A percentile compares a stretch with the other conserved stretches of the same genome.
These are phyloP conservation scores for Tenthredo amoena DNA, from an alignment of 2,888 invertebrate genomes.

Conservation along the genomic window DNA sequence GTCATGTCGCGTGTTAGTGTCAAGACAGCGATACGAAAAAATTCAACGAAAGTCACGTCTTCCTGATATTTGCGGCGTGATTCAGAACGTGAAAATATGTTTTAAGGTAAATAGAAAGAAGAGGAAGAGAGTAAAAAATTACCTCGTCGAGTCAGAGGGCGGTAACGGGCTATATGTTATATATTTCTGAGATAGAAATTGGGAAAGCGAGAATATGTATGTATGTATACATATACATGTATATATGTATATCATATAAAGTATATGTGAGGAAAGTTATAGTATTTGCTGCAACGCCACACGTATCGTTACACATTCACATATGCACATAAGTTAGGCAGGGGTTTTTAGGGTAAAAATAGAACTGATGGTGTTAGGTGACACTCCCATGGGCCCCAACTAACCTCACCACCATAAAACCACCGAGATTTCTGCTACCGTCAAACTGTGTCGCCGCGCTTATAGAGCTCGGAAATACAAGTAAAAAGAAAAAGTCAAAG, in stretches of 20 bases:
- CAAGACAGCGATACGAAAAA: not conserved
- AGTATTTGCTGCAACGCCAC: constrained; percentile 36
- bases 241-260: too few relatives aligned
- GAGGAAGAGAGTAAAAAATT: not conserved
- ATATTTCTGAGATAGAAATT: constrained; percentile 1
- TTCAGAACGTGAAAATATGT: not conserved
- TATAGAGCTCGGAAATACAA: not conserved
- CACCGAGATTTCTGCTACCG: constrained; percentile 48
- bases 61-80: not conserved
- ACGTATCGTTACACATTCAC: not conserved
- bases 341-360: constrained; percentile 54
- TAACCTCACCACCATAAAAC: constrained; percentile 49
- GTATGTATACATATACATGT: not conserved
- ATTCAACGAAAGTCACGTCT: not conserved
- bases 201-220: not conserved
- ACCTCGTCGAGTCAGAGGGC: not conserved
- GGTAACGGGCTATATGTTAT: not conserved
- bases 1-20: not conserved
- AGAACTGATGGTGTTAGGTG: constrained; percentile 57
- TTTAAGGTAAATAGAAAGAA: not conserved
- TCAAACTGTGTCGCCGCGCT: constrained; percentile 45
- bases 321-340: constrained; percentile 14
- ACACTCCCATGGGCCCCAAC: constrained; percentile 57
- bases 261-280: not conserved
- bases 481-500: not conserved